Evolutionary conservation across 1,140 invertebrate genomes (phyloP).

Genomic region (Araneus ventricosus): DNA sequence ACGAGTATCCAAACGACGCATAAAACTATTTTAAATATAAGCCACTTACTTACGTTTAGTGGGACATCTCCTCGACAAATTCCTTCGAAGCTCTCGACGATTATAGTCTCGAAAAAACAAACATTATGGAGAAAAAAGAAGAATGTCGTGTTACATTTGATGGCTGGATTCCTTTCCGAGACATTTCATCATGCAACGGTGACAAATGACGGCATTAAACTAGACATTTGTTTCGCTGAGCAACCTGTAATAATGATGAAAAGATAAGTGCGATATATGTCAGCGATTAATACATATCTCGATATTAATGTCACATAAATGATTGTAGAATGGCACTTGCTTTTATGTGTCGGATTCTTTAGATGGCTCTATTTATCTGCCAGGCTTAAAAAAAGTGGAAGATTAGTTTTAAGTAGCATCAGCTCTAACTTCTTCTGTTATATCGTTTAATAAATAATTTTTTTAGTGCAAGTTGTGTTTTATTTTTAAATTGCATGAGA

Average conservation of each 20-base stretch:
- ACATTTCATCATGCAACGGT: constrained; percentile 52
- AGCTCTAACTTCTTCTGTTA: too few species aligned
- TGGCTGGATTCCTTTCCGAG: constrained; percentile 43
- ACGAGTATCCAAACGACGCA: constrained; percentile 55
- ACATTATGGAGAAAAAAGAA: constrained; percentile 10
- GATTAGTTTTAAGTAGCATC: background rate
- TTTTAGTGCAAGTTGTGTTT: too few species aligned
- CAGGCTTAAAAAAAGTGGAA: background rate
- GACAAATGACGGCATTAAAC: constrained; percentile 55
- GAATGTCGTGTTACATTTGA: constrained; percentile 29
- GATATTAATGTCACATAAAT: background rate
- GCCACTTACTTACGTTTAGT: constrained; percentile 65
- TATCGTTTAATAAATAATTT: too few species aligned
- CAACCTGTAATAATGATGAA: background rate
- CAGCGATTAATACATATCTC: constrained; percentile 34
- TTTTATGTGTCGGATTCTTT: background rate
- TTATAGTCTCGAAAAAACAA: constrained; percentile 49
- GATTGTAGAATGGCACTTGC: background rate
- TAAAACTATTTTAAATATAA: constrained; percentile 64
- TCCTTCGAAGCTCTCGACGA: background rate
- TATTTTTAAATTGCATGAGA: too few species aligned
- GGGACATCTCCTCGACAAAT: constrained; percentile 33
- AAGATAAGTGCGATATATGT: constrained; percentile 44
- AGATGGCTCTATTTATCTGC: background rate
- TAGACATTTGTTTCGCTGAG: constrained; percentile 14